These are phyloP conservation scores for Sinodicranocentrus sp. DNA, from an alignment of 2,888 invertebrate genomes.

Conservation along the genomic window DNA sequence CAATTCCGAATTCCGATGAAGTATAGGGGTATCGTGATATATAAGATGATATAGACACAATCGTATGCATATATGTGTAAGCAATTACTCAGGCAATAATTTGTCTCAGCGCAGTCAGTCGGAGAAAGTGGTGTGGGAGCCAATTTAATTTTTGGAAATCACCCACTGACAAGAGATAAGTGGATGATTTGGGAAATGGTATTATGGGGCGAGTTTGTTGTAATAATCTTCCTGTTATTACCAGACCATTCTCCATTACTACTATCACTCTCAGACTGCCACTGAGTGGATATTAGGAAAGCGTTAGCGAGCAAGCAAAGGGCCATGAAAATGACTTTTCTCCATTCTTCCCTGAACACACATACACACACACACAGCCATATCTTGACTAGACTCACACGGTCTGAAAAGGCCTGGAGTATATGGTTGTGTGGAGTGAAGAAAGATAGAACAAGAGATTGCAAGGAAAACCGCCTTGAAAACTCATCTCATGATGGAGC, in stretches of 20 bases:
- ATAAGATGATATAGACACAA: no score
- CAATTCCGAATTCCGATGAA: no score
- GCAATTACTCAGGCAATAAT: slow-evolving; percentile 67
- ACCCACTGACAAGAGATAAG: slow-evolving; percentile 69
- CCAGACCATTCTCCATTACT: slow-evolving; percentile 67
- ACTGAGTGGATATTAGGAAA: slow-evolving; percentile 58
- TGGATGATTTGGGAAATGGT: slow-evolving; percentile 69
- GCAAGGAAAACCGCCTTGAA: slow-evolving; percentile 64
- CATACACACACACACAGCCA: no score
- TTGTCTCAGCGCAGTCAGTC: slow-evolving; percentile 62
- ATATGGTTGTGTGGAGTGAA: slow-evolving; percentile 34
- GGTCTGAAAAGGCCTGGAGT: slow-evolving; percentile 2
- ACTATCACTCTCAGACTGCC: slow-evolving; percentile 59
- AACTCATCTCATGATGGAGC: slow-evolving; percentile 66
- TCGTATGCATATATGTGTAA: slow-evolving; percentile 26
- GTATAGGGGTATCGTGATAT: no score
- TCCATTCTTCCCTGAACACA: slow-evolving; percentile 48
- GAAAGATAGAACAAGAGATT: slow-evolving; percentile 65
- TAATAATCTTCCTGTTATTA: slow-evolving; percentile 68
- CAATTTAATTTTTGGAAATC: slow-evolving; percentile 69
- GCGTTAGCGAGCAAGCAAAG: slow-evolving; percentile 43
- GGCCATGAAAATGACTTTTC: slow-evolving; percentile 60
- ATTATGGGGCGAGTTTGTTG: slow-evolving; percentile 67
- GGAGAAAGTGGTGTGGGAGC: slow-evolving; percentile 67
- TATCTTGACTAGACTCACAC: no score